Evolutionary conservation across 2,797 vertebrate genomes (phyloP).

Genomic region (Vultur gryphus): DNA sequence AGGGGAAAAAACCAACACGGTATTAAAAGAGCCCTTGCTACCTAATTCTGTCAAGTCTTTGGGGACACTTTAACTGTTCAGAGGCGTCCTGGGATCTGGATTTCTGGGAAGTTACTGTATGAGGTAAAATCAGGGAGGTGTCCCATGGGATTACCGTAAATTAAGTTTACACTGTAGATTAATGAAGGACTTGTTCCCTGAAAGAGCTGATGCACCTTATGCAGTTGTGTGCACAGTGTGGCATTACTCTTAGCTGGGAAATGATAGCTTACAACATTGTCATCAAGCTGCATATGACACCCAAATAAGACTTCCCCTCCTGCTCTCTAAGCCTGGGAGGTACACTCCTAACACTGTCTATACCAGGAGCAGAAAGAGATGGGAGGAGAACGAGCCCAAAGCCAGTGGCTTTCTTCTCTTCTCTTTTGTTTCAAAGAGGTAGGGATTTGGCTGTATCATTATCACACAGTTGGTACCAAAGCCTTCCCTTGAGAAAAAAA

Average conservation of each 20-base stretch:
- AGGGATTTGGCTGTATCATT: not conserved
- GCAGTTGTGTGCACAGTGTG: not conserved
- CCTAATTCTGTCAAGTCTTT: not conserved
- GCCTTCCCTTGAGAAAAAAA: not conserved
- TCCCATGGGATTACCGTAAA: not conserved
- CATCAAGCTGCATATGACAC: not conserved
- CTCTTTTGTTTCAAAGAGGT: not conserved
- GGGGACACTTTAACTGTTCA: not conserved
- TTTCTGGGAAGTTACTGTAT: not conserved
- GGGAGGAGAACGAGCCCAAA: not conserved
- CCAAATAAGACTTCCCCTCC: not conserved
- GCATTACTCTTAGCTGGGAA: not conserved
- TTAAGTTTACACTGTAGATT: not conserved
- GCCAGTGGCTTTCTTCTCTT: not conserved
- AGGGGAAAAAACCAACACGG: fast-evolving
- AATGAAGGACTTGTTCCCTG: not conserved
- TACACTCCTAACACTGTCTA: not conserved
- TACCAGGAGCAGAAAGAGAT: not conserved
- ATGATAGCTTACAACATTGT: not conserved
- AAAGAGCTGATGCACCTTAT: not conserved
- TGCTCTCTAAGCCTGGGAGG: not conserved
- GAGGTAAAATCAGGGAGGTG: not conserved
- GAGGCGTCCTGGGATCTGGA: not conserved
- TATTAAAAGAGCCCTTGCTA: not conserved
- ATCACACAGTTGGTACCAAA: not conserved